Percentiles rank a stretch among this genome's conserved stretches.
phyloP scores from a whole-genome alignment of 1,140 invertebrate genomes.

The Pogonus chalceus region DNA sequence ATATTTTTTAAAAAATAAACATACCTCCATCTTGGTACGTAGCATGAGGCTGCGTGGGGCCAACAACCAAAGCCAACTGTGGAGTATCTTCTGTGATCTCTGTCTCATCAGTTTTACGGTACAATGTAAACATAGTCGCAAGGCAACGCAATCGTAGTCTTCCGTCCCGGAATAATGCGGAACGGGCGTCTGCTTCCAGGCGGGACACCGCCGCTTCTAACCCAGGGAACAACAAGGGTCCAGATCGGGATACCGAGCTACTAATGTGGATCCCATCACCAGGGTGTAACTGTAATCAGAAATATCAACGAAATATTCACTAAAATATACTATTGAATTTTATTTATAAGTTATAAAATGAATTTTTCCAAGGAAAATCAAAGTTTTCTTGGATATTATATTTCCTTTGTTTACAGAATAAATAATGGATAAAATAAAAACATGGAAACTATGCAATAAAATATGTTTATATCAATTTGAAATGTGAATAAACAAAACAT shows the following conservation, averaged over 20 bases:
- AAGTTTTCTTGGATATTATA: neutral
- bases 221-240: conserved; percentile 26
- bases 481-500: too few species aligned
- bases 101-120: conserved; percentile 29
- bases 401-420: neutral
- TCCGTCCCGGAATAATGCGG: conserved; percentile 35
- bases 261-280: conserved; percentile 18
- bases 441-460: neutral
- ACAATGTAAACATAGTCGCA: conserved; percentile 36
- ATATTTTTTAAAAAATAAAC: too few species aligned
- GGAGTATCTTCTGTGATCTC: conserved; percentile 38
- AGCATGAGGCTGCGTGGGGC: conserved; percentile 24
- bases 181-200: conserved; percentile 31
- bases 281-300: conserved; percentile 13
- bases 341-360: too few species aligned
- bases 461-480: neutral
- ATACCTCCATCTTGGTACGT: neutral
- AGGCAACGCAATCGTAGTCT: conserved; percentile 36
- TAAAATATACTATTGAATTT: too few species aligned
- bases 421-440: neutral
- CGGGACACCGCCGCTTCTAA: conserved; percentile 32
- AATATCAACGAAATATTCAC: neutral
- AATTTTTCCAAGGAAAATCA: too few species aligned
- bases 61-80: conserved; percentile 36
- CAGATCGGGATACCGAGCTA: conserved; percentile 21